phyloP scores from a whole-genome alignment of 1,140 invertebrate species.

The Drosophila kohkoa region DNA sequence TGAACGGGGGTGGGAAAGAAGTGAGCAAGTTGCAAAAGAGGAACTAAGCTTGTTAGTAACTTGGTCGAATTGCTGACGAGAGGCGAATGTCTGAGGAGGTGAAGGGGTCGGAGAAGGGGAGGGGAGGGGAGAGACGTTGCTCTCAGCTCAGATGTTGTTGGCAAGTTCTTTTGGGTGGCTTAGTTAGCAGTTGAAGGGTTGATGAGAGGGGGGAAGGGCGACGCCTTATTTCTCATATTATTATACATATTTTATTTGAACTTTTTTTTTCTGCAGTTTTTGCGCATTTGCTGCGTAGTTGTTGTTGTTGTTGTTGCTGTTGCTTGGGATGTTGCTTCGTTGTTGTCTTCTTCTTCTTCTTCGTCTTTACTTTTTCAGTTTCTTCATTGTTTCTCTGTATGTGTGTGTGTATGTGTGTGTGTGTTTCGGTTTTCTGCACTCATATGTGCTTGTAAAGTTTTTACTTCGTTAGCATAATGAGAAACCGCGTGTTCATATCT shows the following conservation, averaged over 20 bases:
- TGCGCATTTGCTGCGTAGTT: slow-evolving; percentile 51
- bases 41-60: slow-evolving; percentile 81
- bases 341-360: slow-evolving; percentile 11
- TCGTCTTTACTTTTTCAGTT: slow-evolving; percentile 40
- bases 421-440: slow-evolving; percentile 49
- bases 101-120: neutral
- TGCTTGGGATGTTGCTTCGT: slow-evolving; percentile 61
- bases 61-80: slow-evolving; percentile 49
- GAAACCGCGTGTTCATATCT: slow-evolving; percentile 83
- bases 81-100: neutral
- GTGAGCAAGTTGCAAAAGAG: slow-evolving; percentile 61
- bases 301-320: slow-evolving; percentile 50
- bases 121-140: too few species aligned
- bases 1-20: slow-evolving; percentile 12
- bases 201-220: neutral
- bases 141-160: neutral
- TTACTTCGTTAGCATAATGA: slow-evolving; percentile 84
- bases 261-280: slow-evolving; percentile 52
- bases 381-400: slow-evolving; percentile 36
- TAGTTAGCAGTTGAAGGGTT: neutral
- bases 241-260: slow-evolving; percentile 77
- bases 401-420: slow-evolving; percentile 21
- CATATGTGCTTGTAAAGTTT: slow-evolving; percentile 84
- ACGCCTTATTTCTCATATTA: slow-evolving; percentile 74
- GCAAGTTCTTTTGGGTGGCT: neutral